Conservation (phyloP, 2,113 vertebrate genomes). For the Elaphurus davidianus region DNA sequence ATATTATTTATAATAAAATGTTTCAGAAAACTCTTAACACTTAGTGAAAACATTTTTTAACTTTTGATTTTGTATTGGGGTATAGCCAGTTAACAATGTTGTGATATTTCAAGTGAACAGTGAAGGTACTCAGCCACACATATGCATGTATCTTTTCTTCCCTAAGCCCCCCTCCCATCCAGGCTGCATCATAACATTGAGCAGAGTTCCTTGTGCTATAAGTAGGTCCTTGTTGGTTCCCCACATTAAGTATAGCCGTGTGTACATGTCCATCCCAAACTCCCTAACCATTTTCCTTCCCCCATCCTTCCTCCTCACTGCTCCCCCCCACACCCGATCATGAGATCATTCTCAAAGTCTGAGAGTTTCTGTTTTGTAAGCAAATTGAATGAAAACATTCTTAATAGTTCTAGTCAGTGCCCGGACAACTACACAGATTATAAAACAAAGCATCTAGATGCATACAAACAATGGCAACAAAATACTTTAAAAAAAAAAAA, state of each 20-base stretch:
- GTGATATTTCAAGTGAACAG: background rate
- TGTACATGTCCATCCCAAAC: background rate
- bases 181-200: background rate
- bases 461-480: background rate
- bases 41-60: background rate
- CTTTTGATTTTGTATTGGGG: background rate
- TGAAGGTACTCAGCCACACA: background rate
- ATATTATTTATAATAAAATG: background rate
- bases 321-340: rapidly evolving
- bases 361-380: background rate
- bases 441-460: background rate
- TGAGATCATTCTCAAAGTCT: background rate
- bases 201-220: background rate
- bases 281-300: background rate
- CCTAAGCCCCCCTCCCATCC: background rate
- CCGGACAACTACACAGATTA: background rate
- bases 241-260: background rate
- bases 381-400: background rate
- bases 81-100: background rate
- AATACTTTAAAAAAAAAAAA: background rate
- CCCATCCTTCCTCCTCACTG: background rate
- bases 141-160: background rate
- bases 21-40: background rate
- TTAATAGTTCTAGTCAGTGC: background rate
- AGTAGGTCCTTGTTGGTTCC: background rate